Evolutionary conservation across 2,888 invertebrate genomes (phyloP).

Genomic region (Agrotis clavis): DNA sequence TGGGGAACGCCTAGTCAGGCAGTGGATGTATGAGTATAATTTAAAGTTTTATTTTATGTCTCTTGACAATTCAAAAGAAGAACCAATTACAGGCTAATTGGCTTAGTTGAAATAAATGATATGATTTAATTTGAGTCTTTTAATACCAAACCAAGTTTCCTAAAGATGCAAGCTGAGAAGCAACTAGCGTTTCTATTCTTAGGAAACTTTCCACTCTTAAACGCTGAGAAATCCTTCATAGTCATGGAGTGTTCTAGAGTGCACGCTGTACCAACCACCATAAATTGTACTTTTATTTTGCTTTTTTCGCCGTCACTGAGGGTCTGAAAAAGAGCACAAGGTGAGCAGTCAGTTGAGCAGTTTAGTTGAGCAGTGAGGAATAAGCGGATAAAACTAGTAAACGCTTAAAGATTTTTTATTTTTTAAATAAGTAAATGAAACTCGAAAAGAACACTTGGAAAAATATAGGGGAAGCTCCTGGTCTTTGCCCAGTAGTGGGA

Average conservation of each 20-base stretch:
- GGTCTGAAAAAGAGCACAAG: conserved; percentile 43
- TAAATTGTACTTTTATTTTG: conserved; percentile 72
- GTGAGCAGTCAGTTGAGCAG: too few species aligned
- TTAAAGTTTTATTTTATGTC: too few species aligned
- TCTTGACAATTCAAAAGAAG: too few species aligned
- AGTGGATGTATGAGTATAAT: conserved; percentile 1
- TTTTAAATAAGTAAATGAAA: too few species aligned
- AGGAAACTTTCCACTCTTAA: conserved; percentile 73
- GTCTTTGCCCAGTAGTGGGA: too few species aligned
- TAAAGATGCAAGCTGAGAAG: conserved; percentile 78
- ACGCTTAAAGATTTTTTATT: neutral
- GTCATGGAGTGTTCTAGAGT: conserved; percentile 71
- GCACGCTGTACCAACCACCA: conserved; percentile 73
- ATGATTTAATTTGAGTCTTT: too few species aligned
- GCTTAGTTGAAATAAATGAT: too few species aligned
- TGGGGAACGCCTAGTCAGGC: neutral
- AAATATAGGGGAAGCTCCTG: too few species aligned
- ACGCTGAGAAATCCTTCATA: conserved; percentile 71
- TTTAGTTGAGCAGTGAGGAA: too few species aligned
- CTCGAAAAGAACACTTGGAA: too few species aligned
- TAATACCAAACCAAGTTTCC: conserved; percentile 77
- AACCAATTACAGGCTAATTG: too few species aligned
- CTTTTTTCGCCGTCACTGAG: conserved; percentile 71
- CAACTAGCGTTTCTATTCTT: conserved; percentile 75
- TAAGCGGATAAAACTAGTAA: neutral